Base-by-base conservation (phyloP, 2,113 vertebrate species). In the Ceyx margarethae region DNA sequence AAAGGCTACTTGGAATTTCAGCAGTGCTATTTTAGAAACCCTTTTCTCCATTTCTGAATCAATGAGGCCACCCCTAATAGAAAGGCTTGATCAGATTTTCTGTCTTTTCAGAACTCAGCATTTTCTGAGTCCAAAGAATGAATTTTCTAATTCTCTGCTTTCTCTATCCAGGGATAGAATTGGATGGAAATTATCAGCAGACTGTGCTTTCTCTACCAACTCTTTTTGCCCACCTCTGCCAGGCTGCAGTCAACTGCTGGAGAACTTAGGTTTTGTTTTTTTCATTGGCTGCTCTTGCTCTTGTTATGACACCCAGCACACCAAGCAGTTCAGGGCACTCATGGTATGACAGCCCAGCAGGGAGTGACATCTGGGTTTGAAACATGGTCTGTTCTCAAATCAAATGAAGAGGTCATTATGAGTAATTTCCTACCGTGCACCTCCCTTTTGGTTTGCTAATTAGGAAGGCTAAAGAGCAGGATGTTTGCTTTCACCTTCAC, bases 391-490 rank as follows among this genome's bases (percentile, higher is more conserved):
- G 53, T 64, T 90, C 74, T 78, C 61, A 89, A 11, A 89, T 56
- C 69, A 68, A 0, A 90, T 86, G 6, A 26, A 67, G 40, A 56
- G 5, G 19, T 33, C 37, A 8, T 75, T 83, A 61, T 45, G 40
- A 60, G n/a, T 31, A 51, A 6, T 78, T 93, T 78, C 57, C 64
- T 80, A 56, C 51, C 46, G 1, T 54, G 14, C 60, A 77, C 56
- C 65, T 91, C 56, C 15, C 25, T 81, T 76, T 86, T 71, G 33
- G 76, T 78, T 92, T 74, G 21, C 29, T 95, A 33, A 74, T 88
- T 69, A 64, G 48, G 62, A 67, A 62, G 23, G 28, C 73, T 28
- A 43, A 79, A 51, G 42, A 53, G n/a, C 72, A 66, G 8, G n/a
- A 15, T 71, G 35, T 23, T 86, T 76, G 43, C 40, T 87, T 74